Evolutionary conservation across 1,140 invertebrate species (phyloP), one percentile per base, ranked within the genome.

Genomic region (Centruroides sculpturatus): DNA sequence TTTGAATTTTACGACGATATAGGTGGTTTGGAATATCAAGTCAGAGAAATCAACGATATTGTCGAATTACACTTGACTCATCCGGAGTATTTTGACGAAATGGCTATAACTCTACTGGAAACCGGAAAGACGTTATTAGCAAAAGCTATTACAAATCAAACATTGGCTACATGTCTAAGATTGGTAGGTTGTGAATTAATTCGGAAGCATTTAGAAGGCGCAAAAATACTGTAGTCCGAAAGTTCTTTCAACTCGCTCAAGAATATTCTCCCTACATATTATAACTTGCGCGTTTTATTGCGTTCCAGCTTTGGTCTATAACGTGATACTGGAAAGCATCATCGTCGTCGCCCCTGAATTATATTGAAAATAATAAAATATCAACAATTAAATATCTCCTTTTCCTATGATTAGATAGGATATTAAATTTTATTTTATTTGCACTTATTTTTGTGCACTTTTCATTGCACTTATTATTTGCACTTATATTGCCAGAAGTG

Each of bases 1-100:
- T 92, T 98, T 76, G 97, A 99, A 78, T 99, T 96, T 0, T 99
- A 99, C 74, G 95, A 96, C n/a, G 96, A 99, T 77, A 99, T 99
- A 75, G 97, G 97, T 71, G 96, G 95, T 51, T 78, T 98, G 13
- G 96, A 99, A 74, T 92, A 89, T 52, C 97, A 99, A 77, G 99
- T 99, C 75, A 95, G 98, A 76, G 96, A 99, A 81, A 99, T 97
- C 55, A 93, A 99, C 77, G 96, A 99, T 78, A 96, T 93, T 59
- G 96, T 99, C 4, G 96, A 99, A 74, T 76, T 99, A 52, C 96
- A 96, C 1, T 75, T 99, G 11, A 99, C 96, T 48, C 96, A 99
- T 81, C 96, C 95, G n/a, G 96, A 99, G 76, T 99, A 99, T 75
- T 99, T 99, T 73, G 95, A 99, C 76, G 96, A 99, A 78, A 99